Percentiles rank a stretch among this genome's conserved stretches.
phyloP scores from a whole-genome alignment of 2,797 vertebrate species.

The Masticophis lateralis region DNA sequence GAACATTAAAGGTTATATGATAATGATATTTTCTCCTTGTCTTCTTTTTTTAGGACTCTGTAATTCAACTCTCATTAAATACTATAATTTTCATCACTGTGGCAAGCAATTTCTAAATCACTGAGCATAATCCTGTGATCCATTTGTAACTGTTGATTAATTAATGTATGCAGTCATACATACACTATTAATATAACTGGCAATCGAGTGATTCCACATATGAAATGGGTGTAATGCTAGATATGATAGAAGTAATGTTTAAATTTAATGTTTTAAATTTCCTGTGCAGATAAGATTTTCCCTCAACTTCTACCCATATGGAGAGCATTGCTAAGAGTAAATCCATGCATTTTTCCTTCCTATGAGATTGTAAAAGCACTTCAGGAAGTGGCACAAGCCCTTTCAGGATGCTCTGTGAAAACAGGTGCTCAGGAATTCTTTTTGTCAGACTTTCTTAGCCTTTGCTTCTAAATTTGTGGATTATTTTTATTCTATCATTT shows the following conservation, averaged over 20 bases:
- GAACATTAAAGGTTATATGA: background rate
- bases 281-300: background rate
- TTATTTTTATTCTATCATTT: conserved; percentile 4
- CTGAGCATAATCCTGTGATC: conserved; percentile 43
- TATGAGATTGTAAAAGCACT: background rate
- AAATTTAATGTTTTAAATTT: background rate
- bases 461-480: conserved; percentile 21
- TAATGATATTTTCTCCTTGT: background rate
- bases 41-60: background rate
- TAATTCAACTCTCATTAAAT: background rate
- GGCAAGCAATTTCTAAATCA: conserved; percentile 53
- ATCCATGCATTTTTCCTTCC: background rate
- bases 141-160: conserved; percentile 63
- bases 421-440: background rate
- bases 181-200: background rate
- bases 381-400: background rate
- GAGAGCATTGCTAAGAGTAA: background rate
- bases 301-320: background rate
- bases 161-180: conserved; percentile 49
- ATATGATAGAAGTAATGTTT: background rate
- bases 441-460: background rate
- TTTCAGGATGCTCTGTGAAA: background rate
- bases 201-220: background rate
- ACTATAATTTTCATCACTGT: conserved; percentile 16
- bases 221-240: background rate